Percentiles rank a stretch among this genome's conserved stretches.
phyloP scores from a whole-genome alignment of 2,888 invertebrate species.

The Chorisops tibialis region DNA sequence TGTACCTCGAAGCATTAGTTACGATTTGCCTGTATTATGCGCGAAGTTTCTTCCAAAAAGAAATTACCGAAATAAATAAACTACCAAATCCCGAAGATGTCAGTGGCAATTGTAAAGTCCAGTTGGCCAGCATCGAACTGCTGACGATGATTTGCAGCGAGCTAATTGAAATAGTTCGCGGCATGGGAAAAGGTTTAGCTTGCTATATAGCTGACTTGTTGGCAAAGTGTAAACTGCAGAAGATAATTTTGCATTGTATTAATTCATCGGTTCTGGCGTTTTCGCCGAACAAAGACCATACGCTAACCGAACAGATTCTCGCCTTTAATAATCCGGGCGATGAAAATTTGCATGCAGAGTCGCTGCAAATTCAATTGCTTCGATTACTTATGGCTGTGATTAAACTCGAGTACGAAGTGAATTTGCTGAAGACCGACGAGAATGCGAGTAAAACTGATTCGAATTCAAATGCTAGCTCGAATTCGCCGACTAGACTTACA shows the following conservation, averaged over 20 bases:
- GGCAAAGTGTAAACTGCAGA: conserved; percentile 76
- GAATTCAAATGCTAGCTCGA: conserved; percentile 32
- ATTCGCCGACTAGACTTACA: conserved; percentile 44
- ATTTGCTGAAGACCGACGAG: conserved; percentile 54
- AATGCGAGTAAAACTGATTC: conserved; percentile 37
- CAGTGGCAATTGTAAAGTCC: conserved; percentile 72
- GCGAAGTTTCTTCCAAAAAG: conserved; percentile 61
- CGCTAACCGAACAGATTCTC: conserved; percentile 72
- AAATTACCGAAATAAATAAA: conserved; percentile 46
- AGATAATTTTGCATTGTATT: conserved; percentile 75
- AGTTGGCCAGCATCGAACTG: conserved; percentile 71
- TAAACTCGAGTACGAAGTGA: conserved; percentile 71
- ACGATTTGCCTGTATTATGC: conserved; percentile 76
- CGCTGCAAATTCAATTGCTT: conserved; percentile 65
- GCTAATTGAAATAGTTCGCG: conserved; percentile 68
- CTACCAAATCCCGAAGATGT: conserved; percentile 67
- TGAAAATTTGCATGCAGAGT: conserved; percentile 63
- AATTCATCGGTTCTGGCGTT: conserved; percentile 65
- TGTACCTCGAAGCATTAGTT: conserved; percentile 75
- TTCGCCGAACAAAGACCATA: conserved; percentile 39
- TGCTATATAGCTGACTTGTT: conserved; percentile 73
- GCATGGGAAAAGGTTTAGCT: conserved; percentile 72
- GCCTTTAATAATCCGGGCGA: conserved; percentile 67
- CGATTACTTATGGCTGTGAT: conserved; percentile 69
- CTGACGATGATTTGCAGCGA: conserved; percentile 69